A percentile compares a stretch with the other conserved stretches of the same genome.
Evolutionary conservation across 2,797 vertebrate species (phyloP).

Genomic region (Novumbra hubbsi): DNA sequence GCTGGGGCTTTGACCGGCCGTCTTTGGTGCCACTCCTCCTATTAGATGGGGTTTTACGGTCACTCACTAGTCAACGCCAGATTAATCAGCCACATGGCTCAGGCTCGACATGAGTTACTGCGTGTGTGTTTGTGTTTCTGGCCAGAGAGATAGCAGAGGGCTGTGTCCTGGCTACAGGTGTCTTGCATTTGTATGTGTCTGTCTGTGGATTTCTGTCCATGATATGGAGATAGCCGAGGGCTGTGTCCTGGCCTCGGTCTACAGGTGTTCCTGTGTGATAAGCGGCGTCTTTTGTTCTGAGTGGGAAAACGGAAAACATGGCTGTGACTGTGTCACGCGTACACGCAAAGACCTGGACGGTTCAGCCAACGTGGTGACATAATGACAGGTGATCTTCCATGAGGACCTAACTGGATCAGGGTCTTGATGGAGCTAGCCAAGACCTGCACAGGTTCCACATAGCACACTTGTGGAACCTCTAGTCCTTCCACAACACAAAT

Average conservation of each 20-base stretch:
- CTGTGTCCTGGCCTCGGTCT: no score
- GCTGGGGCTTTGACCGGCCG: conserved; percentile 1
- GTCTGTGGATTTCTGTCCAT: no score
- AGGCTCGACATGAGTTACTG: background rate
- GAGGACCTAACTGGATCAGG: background rate
- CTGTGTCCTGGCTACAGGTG: conserved; percentile 25
- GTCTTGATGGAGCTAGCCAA: background rate
- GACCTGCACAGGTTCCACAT: background rate
- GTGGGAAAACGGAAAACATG: conserved; percentile 28
- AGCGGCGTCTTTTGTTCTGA: conserved; percentile 20
- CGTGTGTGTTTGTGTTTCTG: conserved; percentile 8
- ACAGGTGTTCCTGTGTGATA: conserved; percentile 19
- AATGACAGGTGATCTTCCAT: conserved; percentile 2
- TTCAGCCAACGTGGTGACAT: background rate
- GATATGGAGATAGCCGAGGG: no score
- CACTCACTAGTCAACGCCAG: conserved; percentile 23
- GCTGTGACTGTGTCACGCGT: conserved; percentile 11
- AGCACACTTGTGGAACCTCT: background rate
- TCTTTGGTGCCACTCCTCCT: conserved; percentile 7
- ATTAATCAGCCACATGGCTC: conserved; percentile 1
- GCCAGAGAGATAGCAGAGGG: background rate
- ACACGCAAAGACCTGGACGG: conserved; percentile 26
- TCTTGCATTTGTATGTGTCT: background rate
- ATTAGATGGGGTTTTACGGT: conserved; percentile 37
- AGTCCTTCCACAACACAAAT: background rate